Evolutionary conservation across 2,797 vertebrate genomes (phyloP).

Genomic region (Aplochiton taeniatus): DNA sequence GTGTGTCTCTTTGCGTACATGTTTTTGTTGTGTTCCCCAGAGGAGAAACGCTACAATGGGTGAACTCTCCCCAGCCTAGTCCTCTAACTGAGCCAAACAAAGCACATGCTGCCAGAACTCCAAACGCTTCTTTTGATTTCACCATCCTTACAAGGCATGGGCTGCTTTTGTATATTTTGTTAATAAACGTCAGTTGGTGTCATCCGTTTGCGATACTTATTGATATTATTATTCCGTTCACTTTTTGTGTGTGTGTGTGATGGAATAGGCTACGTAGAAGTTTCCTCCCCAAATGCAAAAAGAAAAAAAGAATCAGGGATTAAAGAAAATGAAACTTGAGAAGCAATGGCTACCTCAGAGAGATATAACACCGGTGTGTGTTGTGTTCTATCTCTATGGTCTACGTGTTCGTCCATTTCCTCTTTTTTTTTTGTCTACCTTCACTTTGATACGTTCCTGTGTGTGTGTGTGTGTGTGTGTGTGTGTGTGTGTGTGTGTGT

Average conservation of each 20-base stretch:
- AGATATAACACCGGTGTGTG: too few species aligned
- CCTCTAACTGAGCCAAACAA: too few species aligned
- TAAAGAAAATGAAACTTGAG: constrained; percentile 64
- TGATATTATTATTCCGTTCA: constrained; percentile 53
- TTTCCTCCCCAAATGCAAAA: constrained; percentile 68
- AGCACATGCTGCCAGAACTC: too few species aligned
- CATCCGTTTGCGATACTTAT: not conserved
- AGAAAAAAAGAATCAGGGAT: constrained; percentile 54
- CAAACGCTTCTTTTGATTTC: too few species aligned
- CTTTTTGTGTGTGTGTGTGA: constrained; percentile 20
- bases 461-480: too few species aligned
- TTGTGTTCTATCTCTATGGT: too few species aligned
- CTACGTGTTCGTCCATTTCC: constrained; percentile 40
- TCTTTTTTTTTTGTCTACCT: constrained; percentile 36
- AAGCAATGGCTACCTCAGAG: constrained; percentile 66
- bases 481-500: too few species aligned
- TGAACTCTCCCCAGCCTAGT: too few species aligned
- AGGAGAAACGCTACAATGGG: too few species aligned
- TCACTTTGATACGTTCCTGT: not conserved
- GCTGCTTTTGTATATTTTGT: not conserved
- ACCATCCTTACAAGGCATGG: not conserved
- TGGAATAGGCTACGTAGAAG: constrained; percentile 16
- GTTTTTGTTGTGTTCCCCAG: too few species aligned
- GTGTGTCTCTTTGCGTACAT: not conserved
- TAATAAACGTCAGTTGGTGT: too few species aligned